Percentiles rank a stretch among this genome's conserved stretches.
Conservation (phyloP, 2,797 vertebrate genomes). For the Rhabdophis nuchalis region DNA sequence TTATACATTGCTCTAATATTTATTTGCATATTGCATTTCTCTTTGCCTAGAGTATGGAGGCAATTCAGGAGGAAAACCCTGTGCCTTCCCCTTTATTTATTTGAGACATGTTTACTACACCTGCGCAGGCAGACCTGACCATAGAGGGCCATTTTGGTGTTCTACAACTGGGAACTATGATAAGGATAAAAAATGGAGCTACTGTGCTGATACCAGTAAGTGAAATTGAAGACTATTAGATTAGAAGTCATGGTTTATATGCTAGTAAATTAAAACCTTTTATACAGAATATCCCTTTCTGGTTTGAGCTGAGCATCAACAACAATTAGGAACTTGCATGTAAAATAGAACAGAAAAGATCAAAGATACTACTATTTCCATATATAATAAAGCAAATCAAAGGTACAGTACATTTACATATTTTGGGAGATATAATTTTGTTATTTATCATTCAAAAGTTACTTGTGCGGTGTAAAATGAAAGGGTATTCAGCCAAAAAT, state of each 20-base stretch:
- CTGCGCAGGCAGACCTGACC: not conserved
- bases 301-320: not conserved
- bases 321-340: not conserved
- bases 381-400: not conserved
- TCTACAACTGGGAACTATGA: conserved; percentile 12
- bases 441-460: no score
- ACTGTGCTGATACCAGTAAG: conserved; percentile 15
- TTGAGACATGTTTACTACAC: not conserved
- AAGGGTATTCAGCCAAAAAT: not conserved
- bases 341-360: not conserved
- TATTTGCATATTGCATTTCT: not conserved
- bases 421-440: not conserved
- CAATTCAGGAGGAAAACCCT: not conserved
- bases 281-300: not conserved
- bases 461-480: not conserved
- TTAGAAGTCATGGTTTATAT: not conserved
- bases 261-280: not conserved
- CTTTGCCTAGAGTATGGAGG: conserved; percentile 12
- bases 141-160: not conserved
- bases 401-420: not conserved
- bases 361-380: not conserved
- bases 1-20: not conserved
- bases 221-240: not conserved
- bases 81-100: not conserved
- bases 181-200: not conserved